These are phyloP conservation scores for Cynodonichthys magdalenae DNA, from an alignment of 2,797 vertebrate species.

Conservation along the genomic window DNA sequence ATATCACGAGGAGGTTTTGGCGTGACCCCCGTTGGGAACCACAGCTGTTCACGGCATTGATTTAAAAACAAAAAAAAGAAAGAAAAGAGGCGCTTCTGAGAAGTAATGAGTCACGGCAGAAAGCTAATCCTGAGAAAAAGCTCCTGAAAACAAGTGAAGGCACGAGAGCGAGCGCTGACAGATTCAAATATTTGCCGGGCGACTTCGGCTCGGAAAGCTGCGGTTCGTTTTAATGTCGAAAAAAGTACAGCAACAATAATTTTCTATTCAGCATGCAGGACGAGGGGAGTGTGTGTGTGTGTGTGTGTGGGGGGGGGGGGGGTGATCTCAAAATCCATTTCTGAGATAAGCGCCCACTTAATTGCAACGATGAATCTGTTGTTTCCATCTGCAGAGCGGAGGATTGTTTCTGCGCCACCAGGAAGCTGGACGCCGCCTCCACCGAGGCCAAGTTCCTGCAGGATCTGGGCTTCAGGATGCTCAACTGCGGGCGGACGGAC, in stretches of 20 bases:
- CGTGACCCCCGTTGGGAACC: constrained; percentile 20
- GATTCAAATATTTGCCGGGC: too few relatives aligned
- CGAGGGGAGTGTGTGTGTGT: too few relatives aligned
- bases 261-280: background rate
- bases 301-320: constrained; percentile 7
- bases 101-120: constrained; percentile 42
- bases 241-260: constrained; percentile 5
- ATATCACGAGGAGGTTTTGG: constrained; percentile 21
- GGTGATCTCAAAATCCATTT: constrained; percentile 37
- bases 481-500: constrained; percentile 84
- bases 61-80: background rate
- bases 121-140: constrained; percentile 41
- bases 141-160: constrained; percentile 35
- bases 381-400: constrained; percentile 74
- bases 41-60: constrained; percentile 33
- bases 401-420: constrained; percentile 80
- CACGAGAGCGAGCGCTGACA: constrained; percentile 1
- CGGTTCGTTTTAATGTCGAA: constrained; percentile 9
- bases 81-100: constrained; percentile 14
- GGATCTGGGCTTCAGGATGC: constrained; percentile 86
- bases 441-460: constrained; percentile 84
- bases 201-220: constrained; percentile 6
- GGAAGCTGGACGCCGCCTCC: constrained; percentile 81
- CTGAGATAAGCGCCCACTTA: constrained; percentile 34
- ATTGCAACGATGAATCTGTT: constrained; percentile 46